Conservation (phyloP, 2,113 vertebrate species). For the Anhinga rufa region DNA sequence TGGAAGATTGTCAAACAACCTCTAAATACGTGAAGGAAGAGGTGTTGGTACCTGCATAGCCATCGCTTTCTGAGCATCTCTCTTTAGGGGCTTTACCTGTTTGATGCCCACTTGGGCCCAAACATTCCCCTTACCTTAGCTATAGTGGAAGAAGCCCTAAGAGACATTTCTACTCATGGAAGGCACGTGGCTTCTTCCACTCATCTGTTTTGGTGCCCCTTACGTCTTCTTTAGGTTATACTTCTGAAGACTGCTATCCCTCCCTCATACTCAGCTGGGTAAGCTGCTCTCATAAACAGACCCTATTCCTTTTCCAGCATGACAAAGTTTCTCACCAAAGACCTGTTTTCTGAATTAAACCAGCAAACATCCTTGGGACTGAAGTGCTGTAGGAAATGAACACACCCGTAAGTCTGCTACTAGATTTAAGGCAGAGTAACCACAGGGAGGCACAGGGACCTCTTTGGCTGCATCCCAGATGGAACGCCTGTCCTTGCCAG, state of each 20-base stretch:
- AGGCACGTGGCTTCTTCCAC: not conserved
- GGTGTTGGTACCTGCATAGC: not conserved
- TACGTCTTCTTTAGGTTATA: not conserved
- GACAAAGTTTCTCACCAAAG: not conserved
- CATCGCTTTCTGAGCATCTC: not conserved
- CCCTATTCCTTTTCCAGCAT: not conserved
- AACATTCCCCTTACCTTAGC: not conserved
- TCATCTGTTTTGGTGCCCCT: not conserved
- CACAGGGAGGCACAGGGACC: not conserved
- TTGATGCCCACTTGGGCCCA: not conserved
- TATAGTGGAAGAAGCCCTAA: not conserved
- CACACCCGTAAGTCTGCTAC: not conserved
- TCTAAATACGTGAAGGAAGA: not conserved
- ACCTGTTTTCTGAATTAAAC: not conserved
- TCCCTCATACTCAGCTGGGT: not conserved
- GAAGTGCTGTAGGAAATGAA: not conserved
- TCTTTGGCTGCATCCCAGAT: not conserved
- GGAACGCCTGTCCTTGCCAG: not conserved
- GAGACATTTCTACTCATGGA: not conserved
- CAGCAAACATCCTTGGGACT: rapidly evolving
- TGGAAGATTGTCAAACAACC: not conserved
- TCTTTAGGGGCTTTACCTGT: not conserved
- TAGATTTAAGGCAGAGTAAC: not conserved
- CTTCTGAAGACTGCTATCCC: not conserved
- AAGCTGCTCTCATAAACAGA: not conserved